These are phyloP conservation scores for Deilephila elpenor DNA, from an alignment of 2,888 invertebrate species.

Conservation along the genomic window DNA sequence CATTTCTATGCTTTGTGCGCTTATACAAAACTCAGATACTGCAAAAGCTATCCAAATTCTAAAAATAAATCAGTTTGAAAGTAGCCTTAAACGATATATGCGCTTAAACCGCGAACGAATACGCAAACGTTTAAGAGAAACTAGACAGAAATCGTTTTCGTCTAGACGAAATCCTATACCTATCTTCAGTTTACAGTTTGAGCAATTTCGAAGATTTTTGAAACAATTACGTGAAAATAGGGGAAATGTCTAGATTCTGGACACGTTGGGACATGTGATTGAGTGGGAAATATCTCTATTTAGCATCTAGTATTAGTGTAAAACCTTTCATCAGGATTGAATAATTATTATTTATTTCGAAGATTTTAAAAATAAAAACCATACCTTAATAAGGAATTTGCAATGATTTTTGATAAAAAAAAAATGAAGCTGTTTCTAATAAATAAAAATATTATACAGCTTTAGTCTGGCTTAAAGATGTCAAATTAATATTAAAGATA, in stretches of 20 bases:
- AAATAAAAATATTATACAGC: no score
- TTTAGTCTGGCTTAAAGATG: no score
- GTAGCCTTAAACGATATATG: not conserved
- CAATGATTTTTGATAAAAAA: no score
- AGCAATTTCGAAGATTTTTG: not conserved
- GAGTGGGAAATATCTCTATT: no score
- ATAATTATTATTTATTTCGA: no score
- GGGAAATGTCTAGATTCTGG: not conserved
- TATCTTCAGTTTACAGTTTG: not conserved
- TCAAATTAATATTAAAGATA: no score
- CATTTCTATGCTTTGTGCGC: not conserved
- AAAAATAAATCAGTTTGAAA: not conserved
- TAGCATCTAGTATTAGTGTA: no score
- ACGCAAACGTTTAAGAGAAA: not conserved
- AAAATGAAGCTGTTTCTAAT: no score
- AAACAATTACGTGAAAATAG: not conserved
- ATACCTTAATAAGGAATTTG: no score
- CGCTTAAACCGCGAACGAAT: not conserved
- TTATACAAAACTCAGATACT: not conserved
- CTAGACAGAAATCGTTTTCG: constrained; percentile 2
- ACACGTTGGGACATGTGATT: no score
- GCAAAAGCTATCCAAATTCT: not conserved
- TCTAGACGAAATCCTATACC: not conserved
- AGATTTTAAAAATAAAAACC: no score
- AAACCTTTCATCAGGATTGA: no score